These are phyloP conservation scores for Geotrupes spiniger DNA, from an alignment of 2,888 invertebrate species.

Conservation along the genomic window DNA sequence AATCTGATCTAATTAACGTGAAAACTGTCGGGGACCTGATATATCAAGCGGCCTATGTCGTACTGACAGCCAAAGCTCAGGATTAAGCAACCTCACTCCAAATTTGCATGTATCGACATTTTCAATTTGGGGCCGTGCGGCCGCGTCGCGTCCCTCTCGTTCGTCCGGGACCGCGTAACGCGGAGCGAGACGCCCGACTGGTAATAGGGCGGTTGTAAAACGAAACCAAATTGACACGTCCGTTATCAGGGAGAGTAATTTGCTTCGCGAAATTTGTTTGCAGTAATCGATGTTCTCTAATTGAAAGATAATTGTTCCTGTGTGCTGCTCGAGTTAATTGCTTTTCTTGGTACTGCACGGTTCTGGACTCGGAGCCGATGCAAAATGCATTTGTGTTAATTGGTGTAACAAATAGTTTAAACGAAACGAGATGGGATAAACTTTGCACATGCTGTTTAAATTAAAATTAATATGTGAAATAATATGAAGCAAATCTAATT, in stretches of 20 bases:
- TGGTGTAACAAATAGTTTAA: too few relatives aligned
- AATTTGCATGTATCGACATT: slow-evolving; percentile 32
- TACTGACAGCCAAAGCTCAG: slow-evolving; percentile 31
- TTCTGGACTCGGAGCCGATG: too few relatives aligned
- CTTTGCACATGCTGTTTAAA: too few relatives aligned
- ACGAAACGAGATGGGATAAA: too few relatives aligned
- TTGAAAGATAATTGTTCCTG: slow-evolving; percentile 1
- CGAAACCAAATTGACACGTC: slow-evolving; percentile 32
- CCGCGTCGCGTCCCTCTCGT: slow-evolving; percentile 4
- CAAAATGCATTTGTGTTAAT: too few relatives aligned
- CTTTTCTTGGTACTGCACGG: too few relatives aligned
- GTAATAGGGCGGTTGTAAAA: slow-evolving; percentile 20
- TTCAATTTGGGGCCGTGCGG: slow-evolving; percentile 16
- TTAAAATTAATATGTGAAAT: too few relatives aligned
- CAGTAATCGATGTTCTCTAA: slow-evolving; percentile 4
- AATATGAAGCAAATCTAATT: too few relatives aligned
- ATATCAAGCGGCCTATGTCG: slow-evolving; percentile 32
- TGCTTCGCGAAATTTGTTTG: slow-evolving; percentile 31
- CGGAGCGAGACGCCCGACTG: slow-evolving; percentile 5
- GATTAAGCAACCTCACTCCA: slow-evolving; percentile 27
- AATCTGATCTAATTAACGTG: slow-evolving; percentile 31
- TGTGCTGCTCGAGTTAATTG: too few relatives aligned
- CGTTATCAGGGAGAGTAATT: slow-evolving; percentile 30
- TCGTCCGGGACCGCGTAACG: neutral
- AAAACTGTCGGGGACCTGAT: slow-evolving; percentile 33